Evolutionary conservation across 1,140 invertebrate genomes (phyloP).

Genomic region (Hesperophylax magnus): DNA sequence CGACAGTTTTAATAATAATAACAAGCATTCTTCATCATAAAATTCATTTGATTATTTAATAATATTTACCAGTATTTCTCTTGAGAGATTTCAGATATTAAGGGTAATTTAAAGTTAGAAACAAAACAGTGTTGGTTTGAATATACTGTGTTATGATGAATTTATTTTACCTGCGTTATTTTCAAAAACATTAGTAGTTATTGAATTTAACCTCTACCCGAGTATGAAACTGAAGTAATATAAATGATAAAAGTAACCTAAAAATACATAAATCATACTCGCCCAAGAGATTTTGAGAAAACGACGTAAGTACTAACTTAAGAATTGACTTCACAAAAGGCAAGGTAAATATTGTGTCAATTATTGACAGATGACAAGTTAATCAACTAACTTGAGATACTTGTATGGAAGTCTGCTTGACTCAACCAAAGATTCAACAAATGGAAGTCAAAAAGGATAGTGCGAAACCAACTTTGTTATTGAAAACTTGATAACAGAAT

Average conservation of each 20-base stretch:
- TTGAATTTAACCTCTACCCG: no score
- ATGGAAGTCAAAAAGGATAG: not conserved
- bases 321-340: conserved; percentile 21
- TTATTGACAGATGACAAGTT: not conserved
- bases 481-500: not conserved
- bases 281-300: conserved; percentile 1
- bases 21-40: no score
- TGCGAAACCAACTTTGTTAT: not conserved
- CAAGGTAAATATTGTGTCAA: not conserved
- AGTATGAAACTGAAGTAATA: no score
- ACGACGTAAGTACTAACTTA: conserved; percentile 11
- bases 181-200: no score
- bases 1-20: no score
- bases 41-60: no score
- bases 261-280: conserved; percentile 4
- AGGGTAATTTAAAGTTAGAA: no score
- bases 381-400: not conserved
- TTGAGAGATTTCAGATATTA: no score
- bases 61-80: no score
- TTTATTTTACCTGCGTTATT: no score
- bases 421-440: not conserved
- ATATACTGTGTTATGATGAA: no score
- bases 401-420: conserved; percentile 4
- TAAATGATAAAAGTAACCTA: not conserved
- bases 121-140: no score